Percentiles rank a stretch among this genome's conserved stretches.
phyloP scores from a whole-genome alignment of 2,113 vertebrate species.

The Zosterops lateralis region DNA sequence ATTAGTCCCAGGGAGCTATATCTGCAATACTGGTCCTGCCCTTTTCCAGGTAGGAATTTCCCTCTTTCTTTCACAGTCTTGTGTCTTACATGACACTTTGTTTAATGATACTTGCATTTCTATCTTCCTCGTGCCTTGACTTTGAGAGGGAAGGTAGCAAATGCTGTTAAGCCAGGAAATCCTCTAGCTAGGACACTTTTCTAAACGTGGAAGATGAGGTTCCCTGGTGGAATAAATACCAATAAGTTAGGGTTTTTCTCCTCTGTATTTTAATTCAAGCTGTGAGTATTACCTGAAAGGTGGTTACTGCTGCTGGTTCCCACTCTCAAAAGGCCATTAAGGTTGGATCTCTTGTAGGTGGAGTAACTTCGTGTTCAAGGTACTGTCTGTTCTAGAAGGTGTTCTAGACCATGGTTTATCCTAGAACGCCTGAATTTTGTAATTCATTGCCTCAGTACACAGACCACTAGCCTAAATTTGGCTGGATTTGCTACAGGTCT shows the following conservation, averaged over 20 bases:
- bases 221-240: not conserved
- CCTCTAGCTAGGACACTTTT: not conserved
- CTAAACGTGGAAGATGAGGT: not conserved
- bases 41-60: not conserved
- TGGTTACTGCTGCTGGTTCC: not conserved
- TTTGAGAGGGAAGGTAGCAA: not conserved
- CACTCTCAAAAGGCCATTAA: not conserved
- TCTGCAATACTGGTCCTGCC: not conserved
- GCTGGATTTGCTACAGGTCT: not conserved
- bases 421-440: not conserved
- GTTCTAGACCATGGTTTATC: not conserved
- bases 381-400: not conserved
- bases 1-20: not conserved
- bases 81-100: accelerated
- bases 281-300: not conserved
- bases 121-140: not conserved
- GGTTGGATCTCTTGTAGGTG: not conserved
- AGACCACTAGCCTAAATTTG: not conserved
- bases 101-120: not conserved
- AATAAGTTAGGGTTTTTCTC: not conserved
- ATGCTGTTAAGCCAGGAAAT: not conserved
- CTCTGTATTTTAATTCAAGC: not conserved
- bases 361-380: not conserved
- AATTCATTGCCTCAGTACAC: accelerated
- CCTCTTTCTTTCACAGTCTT: not conserved